Evolutionary conservation across 2,113 vertebrate genomes (phyloP).

Genomic region (Seriola dumerili): DNA sequence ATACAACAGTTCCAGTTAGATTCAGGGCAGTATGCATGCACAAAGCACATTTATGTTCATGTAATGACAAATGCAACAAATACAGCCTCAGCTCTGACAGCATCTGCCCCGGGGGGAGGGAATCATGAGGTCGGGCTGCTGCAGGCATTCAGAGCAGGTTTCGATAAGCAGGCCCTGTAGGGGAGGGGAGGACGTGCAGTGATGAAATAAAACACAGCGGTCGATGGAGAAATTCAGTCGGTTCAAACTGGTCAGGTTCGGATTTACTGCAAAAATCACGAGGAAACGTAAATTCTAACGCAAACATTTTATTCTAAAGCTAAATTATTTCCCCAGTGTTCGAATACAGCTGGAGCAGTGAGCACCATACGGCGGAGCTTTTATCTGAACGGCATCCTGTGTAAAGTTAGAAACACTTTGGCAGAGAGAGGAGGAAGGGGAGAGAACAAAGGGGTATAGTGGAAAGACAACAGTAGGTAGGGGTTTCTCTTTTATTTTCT

Average conservation of each 20-base stretch:
- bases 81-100: conserved; percentile 21
- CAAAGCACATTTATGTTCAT: conserved; percentile 13
- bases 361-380: conserved; percentile 5
- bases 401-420: conserved; percentile 34
- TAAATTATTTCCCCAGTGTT: not conserved
- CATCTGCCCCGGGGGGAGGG: conserved; percentile 8
- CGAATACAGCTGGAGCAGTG: not conserved
- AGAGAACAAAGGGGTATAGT: conserved; percentile 28
- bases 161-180: not conserved
- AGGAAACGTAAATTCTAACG: not conserved
- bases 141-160: conserved; percentile 23
- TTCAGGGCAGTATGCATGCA: not conserved
- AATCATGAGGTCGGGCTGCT: conserved; percentile 25
- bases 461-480: conserved; percentile 31
- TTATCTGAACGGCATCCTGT: conserved; percentile 1
- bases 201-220: conserved; percentile 1
- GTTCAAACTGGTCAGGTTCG: not conserved
- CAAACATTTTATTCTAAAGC: not conserved
- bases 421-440: conserved; percentile 5
- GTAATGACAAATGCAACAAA: conserved; percentile 10
- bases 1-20: not conserved
- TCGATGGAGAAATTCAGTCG: not conserved
- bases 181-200: conserved; percentile 1
- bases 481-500: conserved; percentile 20
- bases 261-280: not conserved